Percentiles rank a stretch among this genome's conserved stretches.
Evolutionary conservation across 1,140 invertebrate species (phyloP).

Genomic region (Drosophila nannoptera): DNA sequence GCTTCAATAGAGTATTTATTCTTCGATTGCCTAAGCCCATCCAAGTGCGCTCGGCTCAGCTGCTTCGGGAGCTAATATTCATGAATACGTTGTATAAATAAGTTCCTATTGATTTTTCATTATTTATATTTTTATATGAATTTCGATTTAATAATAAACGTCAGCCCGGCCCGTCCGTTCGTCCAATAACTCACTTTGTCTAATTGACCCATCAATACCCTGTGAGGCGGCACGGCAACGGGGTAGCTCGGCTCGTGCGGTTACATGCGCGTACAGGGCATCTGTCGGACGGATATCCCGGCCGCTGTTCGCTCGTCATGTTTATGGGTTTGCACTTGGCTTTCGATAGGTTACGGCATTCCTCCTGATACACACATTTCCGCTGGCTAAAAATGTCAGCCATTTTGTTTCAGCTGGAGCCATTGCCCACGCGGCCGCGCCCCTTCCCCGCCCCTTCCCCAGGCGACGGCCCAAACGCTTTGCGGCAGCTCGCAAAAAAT

Average conservation of each 20-base stretch:
- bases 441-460: background rate
- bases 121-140: constrained; percentile 17
- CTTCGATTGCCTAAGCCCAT: too few species aligned
- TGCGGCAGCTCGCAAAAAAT: constrained; percentile 43
- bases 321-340: constrained; percentile 10
- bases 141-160: constrained; percentile 34
- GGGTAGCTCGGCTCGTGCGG: too few species aligned
- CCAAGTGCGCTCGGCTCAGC: too few species aligned
- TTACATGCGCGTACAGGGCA: background rate
- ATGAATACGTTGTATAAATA: constrained; percentile 23
- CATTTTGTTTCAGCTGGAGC: constrained; percentile 35
- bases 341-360: constrained; percentile 11
- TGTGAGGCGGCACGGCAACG: too few species aligned
- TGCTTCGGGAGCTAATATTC: background rate
- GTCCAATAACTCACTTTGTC: constrained; percentile 16
- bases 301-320: too few species aligned
- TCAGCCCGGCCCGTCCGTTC: background rate
- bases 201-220: background rate
- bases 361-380: constrained; percentile 13
- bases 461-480: constrained; percentile 24
- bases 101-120: constrained; percentile 33
- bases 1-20: too few species aligned
- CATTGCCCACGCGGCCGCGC: constrained; percentile 16
- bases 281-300: background rate
- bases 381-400: constrained; percentile 35